phyloP scores from a whole-genome alignment of 23 tunicate species.

The Styela plicata region DNA sequence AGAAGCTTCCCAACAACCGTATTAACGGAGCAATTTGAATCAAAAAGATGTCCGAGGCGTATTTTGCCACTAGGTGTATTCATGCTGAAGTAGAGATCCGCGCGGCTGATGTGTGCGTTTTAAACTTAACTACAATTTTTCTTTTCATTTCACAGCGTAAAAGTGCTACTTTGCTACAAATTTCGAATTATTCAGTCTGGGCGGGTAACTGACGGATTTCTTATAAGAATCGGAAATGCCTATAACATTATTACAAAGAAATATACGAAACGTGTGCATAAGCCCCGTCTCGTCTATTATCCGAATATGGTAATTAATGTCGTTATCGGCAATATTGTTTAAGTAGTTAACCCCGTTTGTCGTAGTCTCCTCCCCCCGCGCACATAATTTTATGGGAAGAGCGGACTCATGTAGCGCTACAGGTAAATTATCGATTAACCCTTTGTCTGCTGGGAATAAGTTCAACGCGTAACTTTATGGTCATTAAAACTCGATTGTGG shows the following conservation, averaged over 20 bases:
- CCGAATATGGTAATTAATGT: not conserved
- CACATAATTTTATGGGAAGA: not conserved
- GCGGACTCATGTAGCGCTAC: not conserved
- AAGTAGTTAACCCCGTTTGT: not conserved
- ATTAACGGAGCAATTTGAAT: no score
- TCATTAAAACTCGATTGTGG: not conserved
- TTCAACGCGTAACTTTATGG: not conserved
- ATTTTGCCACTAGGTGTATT: no score
- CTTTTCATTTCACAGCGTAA: no score
- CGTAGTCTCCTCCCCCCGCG: not conserved
- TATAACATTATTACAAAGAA: no score
- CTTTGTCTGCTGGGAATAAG: not conserved
- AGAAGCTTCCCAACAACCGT: no score
- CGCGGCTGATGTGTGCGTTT: no score
- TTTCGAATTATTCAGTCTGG: no score
- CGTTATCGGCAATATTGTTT: not conserved
- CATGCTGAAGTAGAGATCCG: no score
- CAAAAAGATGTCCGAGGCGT: no score
- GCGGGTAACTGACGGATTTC: no score
- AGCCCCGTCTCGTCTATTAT: not conserved
- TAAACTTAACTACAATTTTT: no score
- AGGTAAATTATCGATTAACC: not conserved
- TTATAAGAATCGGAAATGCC: not conserved
- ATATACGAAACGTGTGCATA: not conserved
- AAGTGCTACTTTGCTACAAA: no score